These are phyloP conservation scores for Platycnemis pennipes DNA, from an alignment of 2,888 invertebrate genomes.

Conservation along the genomic window DNA sequence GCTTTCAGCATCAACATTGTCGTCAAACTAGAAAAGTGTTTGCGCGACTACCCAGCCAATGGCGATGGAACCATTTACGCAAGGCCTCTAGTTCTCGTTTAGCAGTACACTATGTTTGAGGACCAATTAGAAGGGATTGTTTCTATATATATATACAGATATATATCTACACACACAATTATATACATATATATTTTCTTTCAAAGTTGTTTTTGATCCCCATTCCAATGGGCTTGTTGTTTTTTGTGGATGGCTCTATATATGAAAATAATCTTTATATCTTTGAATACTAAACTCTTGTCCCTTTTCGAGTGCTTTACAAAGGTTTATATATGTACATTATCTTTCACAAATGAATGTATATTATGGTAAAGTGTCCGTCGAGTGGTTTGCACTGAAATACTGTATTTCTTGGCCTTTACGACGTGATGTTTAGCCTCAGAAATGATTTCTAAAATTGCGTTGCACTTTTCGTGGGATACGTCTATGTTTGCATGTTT, in stretches of 20 bases:
- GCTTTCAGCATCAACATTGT: no score
- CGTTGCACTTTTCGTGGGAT: no score
- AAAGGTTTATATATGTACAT: background rate
- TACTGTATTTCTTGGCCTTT: no score
- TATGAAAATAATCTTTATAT: background rate
- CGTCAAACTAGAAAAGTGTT: no score
- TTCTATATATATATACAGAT: background rate
- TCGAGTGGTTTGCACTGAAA: no score
- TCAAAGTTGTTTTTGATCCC: background rate
- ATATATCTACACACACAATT: background rate
- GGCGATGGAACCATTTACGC: no score
- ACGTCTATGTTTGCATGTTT: no score
- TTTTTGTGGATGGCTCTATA: slow-evolving; percentile 9
- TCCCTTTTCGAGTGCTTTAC: background rate
- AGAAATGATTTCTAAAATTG: no score
- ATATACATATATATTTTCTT: background rate
- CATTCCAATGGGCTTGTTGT: background rate
- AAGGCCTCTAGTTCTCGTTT: background rate
- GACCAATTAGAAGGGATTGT: background rate
- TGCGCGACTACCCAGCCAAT: no score
- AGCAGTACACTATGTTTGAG: background rate
- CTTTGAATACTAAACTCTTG: background rate
- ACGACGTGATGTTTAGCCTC: no score
- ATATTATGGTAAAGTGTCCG: no score
- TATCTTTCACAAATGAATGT: no score